phyloP scores from a whole-genome alignment of 2,888 invertebrate species.

The Eulithis prunata region DNA sequence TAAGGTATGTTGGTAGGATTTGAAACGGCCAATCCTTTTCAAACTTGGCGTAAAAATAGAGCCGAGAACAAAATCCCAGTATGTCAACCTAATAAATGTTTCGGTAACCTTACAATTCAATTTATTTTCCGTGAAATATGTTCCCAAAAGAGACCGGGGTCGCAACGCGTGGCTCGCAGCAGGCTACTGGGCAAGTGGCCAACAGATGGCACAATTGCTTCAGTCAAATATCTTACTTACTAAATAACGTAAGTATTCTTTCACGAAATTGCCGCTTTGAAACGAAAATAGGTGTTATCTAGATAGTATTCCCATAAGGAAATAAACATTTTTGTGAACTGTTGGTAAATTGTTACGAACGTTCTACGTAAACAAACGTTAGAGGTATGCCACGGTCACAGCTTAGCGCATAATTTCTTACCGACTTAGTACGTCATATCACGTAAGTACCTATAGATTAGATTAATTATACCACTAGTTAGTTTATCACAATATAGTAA shows the following conservation, averaged over 20 bases:
- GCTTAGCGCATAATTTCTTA: background rate
- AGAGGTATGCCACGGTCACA: background rate
- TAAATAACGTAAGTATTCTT: slow-evolving; percentile 8
- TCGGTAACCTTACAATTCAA: slow-evolving; percentile 40
- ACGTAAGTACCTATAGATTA: background rate
- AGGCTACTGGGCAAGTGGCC: slow-evolving; percentile 70
- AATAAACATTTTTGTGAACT: too few species aligned
- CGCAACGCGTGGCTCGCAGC: slow-evolving; percentile 45
- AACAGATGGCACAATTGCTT: slow-evolving; percentile 72
- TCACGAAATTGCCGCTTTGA: background rate
- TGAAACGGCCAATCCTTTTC: slow-evolving; percentile 24
- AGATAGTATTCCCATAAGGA: too few species aligned
- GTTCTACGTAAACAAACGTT: too few species aligned
- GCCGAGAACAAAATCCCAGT: slow-evolving; percentile 23
- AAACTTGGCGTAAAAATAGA: slow-evolving; percentile 21
- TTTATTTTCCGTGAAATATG: slow-evolving; percentile 48
- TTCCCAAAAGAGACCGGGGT: slow-evolving; percentile 55
- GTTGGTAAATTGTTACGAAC: too few species aligned
- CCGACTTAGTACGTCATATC: background rate
- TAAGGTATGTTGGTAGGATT: slow-evolving; percentile 25
- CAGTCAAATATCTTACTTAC: slow-evolving; percentile 29
- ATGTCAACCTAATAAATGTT: slow-evolving; percentile 43
- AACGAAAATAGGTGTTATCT: background rate
- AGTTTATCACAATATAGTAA: background rate
- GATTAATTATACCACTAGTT: background rate